These are phyloP conservation scores for Callospermophilus lateralis DNA, from an alignment of 2,113 vertebrate genomes.

Conservation along the genomic window DNA sequence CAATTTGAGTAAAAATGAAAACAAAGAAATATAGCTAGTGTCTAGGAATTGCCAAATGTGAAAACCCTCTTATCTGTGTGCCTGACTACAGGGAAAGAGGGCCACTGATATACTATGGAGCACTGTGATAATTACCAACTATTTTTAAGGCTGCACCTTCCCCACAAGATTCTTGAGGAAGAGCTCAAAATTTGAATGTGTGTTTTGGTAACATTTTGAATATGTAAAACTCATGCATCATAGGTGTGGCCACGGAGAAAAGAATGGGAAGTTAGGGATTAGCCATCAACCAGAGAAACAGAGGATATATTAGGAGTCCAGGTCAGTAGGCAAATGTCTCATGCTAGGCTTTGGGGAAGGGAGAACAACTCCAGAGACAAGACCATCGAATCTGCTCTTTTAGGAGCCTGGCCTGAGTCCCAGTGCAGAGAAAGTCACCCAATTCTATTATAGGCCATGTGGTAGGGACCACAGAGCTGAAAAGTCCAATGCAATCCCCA, in stretches of 20 bases:
- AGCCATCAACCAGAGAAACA: not conserved
- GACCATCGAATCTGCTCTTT: not conserved
- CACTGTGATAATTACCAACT: not conserved
- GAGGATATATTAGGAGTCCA: not conserved
- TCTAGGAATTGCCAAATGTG: not conserved
- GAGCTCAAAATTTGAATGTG: not conserved
- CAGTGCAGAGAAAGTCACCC: not conserved
- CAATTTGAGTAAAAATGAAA: slow-evolving; percentile 46
- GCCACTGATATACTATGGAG: not conserved
- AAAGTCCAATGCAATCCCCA: not conserved
- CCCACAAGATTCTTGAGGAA: not conserved
- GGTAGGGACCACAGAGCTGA: not conserved
- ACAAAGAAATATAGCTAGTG: not conserved
- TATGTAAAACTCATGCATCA: not conserved
- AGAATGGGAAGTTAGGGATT: not conserved
- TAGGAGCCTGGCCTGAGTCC: not conserved
- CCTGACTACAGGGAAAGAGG: not conserved
- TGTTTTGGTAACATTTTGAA: not conserved
- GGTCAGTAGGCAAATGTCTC: not conserved
- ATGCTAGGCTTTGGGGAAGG: not conserved
- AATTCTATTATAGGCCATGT: not conserved
- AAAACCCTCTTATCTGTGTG: not conserved
- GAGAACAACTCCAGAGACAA: not conserved
- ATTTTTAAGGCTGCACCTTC: not conserved
- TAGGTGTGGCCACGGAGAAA: not conserved